phyloP scores from a whole-genome alignment of 2,888 invertebrate species.

The Sicus ferrugineus region DNA sequence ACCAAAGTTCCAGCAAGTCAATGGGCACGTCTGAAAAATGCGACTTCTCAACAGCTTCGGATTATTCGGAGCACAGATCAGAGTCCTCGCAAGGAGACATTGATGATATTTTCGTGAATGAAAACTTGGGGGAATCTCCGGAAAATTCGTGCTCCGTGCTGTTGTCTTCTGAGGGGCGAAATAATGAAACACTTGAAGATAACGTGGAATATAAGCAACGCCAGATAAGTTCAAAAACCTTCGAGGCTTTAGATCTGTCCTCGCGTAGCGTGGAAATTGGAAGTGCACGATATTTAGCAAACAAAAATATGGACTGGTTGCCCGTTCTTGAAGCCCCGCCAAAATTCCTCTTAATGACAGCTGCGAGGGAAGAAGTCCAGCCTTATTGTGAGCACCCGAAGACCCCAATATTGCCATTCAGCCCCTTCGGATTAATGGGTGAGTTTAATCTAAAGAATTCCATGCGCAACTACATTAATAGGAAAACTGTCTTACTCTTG shows the following conservation, averaged over 20 bases:
- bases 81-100: conserved; percentile 63
- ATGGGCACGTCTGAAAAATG: conserved; percentile 66
- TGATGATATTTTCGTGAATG: conserved; percentile 62
- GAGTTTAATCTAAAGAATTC: conserved; percentile 44
- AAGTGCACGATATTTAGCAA: conserved; percentile 16
- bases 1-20: conserved; percentile 64
- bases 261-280: conserved; percentile 56
- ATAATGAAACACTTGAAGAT: conserved; percentile 32
- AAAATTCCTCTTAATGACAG: conserved; percentile 60
- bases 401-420: conserved; percentile 81
- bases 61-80: conserved; percentile 58
- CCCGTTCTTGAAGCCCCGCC: conserved; percentile 57
- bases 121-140: conserved; percentile 58
- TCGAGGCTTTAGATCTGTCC: conserved; percentile 68
- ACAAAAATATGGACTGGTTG: conserved; percentile 45
- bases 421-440: conserved; percentile 82
- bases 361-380: conserved; percentile 61
- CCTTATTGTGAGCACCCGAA: conserved; percentile 55
- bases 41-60: conserved; percentile 68
- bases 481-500: conserved; percentile 11
- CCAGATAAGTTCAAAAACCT: conserved; percentile 32
- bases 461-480: neutral
- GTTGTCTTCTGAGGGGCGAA: conserved; percentile 21
- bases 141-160: conserved; percentile 54
- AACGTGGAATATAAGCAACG: conserved; percentile 5